Evolutionary conservation across 37 sponge, comb jelly and placozoan genomes (phyloP).

Genomic region (Theonella swinhoei): DNA sequence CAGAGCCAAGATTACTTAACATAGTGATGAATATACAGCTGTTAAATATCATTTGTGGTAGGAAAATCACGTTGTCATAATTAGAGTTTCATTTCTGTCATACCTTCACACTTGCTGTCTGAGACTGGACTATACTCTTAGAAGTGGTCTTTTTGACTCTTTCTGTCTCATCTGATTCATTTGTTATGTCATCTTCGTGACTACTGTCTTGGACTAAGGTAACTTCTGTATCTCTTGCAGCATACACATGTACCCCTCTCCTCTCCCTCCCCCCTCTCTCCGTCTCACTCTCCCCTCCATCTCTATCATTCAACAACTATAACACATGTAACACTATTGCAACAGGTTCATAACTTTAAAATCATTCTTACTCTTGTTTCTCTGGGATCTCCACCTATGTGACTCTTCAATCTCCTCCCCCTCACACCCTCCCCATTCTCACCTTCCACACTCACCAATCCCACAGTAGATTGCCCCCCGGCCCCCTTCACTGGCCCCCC

Average conservation of each 20-base stretch:
- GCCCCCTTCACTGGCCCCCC: background rate
- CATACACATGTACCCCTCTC: conserved; percentile 47
- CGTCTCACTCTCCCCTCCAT: background rate
- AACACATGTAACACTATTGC: background rate
- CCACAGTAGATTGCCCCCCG: too few relatives aligned
- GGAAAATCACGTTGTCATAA: background rate
- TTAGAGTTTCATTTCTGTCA: background rate
- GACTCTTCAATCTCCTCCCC: conserved; percentile 1
- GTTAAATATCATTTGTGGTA: too few relatives aligned
- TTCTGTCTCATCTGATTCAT: background rate
- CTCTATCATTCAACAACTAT: background rate
- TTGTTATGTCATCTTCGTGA: background rate
- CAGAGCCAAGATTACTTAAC: too few relatives aligned
- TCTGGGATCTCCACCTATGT: background rate
- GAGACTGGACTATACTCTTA: too few relatives aligned
- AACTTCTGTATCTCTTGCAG: conserved; percentile 26
- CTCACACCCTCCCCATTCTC: background rate
- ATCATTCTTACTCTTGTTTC: background rate
- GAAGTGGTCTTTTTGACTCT: background rate
- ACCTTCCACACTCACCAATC: conserved; percentile 1
- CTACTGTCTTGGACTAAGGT: background rate
- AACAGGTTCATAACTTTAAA: background rate
- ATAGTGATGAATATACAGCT: too few relatives aligned
- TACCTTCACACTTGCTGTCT: too few relatives aligned
- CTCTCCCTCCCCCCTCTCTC: background rate